These are phyloP conservation scores for Pachycephus smyrnensis DNA, from an alignment of 2,888 invertebrate species.

Conservation along the genomic window DNA sequence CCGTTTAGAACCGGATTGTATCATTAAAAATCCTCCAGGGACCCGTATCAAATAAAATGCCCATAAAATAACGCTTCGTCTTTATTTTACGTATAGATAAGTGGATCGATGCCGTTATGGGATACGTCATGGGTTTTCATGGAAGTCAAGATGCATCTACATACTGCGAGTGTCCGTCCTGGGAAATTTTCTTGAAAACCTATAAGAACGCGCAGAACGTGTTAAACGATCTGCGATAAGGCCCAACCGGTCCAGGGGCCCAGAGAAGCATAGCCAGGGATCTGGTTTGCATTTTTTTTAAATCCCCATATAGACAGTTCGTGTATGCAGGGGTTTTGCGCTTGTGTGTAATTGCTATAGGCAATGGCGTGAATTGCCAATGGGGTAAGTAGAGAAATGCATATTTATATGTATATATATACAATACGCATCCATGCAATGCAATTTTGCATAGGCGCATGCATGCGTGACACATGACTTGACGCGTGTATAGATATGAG, in stretches of 20 bases:
- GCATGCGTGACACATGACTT: neutral
- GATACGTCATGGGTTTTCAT: neutral
- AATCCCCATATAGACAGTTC: constrained; percentile 54
- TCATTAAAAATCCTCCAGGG: neutral
- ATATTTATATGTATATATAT: constrained; percentile 21
- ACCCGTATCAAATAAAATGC: neutral
- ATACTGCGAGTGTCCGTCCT: neutral
- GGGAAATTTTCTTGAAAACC: neutral
- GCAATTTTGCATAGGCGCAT: neutral
- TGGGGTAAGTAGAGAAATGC: constrained; percentile 10
- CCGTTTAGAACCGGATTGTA: neutral
- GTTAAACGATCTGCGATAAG: constrained; percentile 40
- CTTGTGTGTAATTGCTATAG: neutral
- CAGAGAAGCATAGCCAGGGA: constrained; percentile 31
- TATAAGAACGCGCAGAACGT: constrained; percentile 27
- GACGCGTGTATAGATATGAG: constrained; percentile 14
- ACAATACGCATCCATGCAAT: neutral
- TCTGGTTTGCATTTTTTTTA: constrained; percentile 56
- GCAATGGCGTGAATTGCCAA: neutral
- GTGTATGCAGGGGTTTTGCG: neutral
- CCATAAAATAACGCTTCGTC: neutral
- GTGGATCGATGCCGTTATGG: neutral
- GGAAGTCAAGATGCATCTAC: neutral
- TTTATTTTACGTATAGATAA: neutral
- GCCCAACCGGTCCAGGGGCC: constrained; percentile 54